phyloP scores from a whole-genome alignment of 2,797 vertebrate species.

The Spatula versicolor region DNA sequence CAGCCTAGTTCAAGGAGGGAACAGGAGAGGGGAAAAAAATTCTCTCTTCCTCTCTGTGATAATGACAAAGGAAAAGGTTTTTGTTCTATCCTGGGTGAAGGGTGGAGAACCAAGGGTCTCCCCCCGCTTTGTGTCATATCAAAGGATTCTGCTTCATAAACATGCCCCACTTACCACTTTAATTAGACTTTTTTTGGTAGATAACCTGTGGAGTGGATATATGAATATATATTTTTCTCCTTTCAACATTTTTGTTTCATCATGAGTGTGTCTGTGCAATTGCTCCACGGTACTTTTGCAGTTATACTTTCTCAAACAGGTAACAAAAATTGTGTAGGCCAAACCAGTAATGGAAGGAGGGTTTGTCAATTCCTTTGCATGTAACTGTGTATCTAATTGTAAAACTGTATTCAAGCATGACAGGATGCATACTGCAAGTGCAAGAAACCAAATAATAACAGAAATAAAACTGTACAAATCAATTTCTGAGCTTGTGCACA shows the following conservation, averaged over 20 bases:
- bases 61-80: not conserved
- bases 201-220: not conserved
- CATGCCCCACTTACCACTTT: not conserved
- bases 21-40: fast-evolving
- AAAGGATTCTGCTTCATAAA: not conserved
- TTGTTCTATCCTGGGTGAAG: not conserved
- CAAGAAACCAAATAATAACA: not conserved
- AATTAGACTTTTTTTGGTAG: not conserved
- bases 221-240: not conserved
- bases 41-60: fast-evolving
- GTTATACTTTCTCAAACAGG: not conserved
- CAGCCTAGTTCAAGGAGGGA: not conserved
- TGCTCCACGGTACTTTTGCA: not conserved
- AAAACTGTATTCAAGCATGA: not conserved
- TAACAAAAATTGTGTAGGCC: not conserved
- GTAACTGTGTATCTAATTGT: not conserved
- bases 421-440: not conserved
- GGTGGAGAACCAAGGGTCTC: not conserved
- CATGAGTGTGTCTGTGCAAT: not conserved
- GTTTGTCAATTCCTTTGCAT: not conserved
- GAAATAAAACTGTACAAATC: not conserved
- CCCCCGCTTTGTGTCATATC: not conserved
- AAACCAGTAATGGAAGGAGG: not conserved
- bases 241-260: not conserved
- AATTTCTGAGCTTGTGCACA: not conserved